Base-by-base conservation (phyloP, 2,113 vertebrate species). In the Centropristis striata region DNA sequence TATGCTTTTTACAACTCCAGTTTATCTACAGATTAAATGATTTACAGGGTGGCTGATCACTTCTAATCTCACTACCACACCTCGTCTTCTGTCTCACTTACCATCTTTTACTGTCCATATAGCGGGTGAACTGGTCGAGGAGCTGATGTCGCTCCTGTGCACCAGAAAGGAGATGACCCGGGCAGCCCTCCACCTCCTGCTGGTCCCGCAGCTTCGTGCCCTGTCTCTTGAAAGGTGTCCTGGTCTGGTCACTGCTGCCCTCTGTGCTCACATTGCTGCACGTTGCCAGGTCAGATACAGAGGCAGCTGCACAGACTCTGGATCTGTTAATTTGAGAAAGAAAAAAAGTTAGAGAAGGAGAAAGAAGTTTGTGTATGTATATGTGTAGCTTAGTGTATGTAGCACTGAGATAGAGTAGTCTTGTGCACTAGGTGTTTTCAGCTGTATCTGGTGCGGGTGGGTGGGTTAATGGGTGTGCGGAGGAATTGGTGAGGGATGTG, bases 171-270 rank as follows among this genome's bases (percentile, higher is more conserved):
- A 95, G 64, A 61, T 97, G 86, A 95, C 94, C 0, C 91, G 95
- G 0, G 94, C 95, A 0, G 94, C 94, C 0, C 95, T 97, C 1
- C 96, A 96, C 60, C 94, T 97, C 23, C 90, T 97, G n/a, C 90
- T 97, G 75, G 90, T 96, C 50, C 96, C 96, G 0, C 96, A 97
- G 51, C 94, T 97, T 74, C 92, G 70, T 14, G 55, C 70, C 61
- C 92, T 97, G 50, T 95, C 93, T 28, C 94, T 97, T 63, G 60
- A 55, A 0, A 9, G 16, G 14, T 96, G 95, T 75, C 85, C 94
- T 2, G 8, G 85, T 28, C 91, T 97, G 4, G 92, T 87, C 89
- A 96, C 90, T 75, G 83, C 95, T 0, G 83, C 91, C 80, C 92
- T 97, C 21, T 93, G 93, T 2, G 61, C 65, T 47, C 91, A 96